Base-by-base conservation (phyloP, 2,113 vertebrate species). In the Micromys minutus region DNA sequence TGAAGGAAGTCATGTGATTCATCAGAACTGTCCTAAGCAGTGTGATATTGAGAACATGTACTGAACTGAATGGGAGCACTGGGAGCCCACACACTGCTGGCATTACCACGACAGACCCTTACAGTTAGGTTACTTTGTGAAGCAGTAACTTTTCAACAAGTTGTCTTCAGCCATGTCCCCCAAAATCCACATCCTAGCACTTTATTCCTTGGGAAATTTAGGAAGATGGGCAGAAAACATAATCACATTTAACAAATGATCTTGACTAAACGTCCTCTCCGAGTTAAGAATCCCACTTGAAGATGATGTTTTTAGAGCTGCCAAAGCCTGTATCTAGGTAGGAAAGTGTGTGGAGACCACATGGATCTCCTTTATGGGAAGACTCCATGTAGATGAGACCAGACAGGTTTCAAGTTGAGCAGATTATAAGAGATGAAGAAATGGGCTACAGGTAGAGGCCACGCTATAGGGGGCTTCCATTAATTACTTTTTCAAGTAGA, bases 1-100 rank as follows among this genome's bases (percentile, higher is more conserved):
- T 84, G 93, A 96, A 93, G 96, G 57, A 85, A 96, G 67, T 94
- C 89, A 97, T 55, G 57, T 80, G 92, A 94, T 92, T 92, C 91
- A 76, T 52, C 80, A 89, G 89, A 96, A 94, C 80, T 92, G n/a
- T 96, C 77, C 55, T 57, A 90, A n/a, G 81, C 42, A 39, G 69
- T 50, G n/a, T 34, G 87, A 95, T 39, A 84, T 87, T 86, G 61
- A 97, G 59, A 71, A 89, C 61, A 89, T 83, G 42, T 71, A 11
- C 22, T 96, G 76, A 96, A 90, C 12, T 94, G 77, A 95, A 93
- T 91, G 59, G 88, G 8, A 84, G 26, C 47, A 55, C 6, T 77
- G 39, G 57, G 34, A 94, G 36, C 5, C 88, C 42, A 84, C 36
- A 65, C 3, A 77, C 24, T 8, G 55, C 50, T 86, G 34, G 29